These are phyloP conservation scores for Entomobrya proxima DNA, from an alignment of 2,888 invertebrate genomes.

Conservation along the genomic window DNA sequence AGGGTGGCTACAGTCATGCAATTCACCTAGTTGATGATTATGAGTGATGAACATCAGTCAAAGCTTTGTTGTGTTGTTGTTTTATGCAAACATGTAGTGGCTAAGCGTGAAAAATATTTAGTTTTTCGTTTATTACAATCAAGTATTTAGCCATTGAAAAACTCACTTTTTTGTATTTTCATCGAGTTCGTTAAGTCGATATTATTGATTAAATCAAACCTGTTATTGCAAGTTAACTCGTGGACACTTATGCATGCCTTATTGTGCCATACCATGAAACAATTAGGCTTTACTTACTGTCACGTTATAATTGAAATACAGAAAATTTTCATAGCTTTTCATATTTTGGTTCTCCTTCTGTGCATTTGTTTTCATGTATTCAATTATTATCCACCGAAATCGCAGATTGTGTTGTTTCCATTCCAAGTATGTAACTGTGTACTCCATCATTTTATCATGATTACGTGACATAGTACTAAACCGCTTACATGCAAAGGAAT, in stretches of 20 bases:
- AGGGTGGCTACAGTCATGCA: not conserved
- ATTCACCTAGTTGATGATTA: too few species aligned
- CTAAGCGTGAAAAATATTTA: not conserved
- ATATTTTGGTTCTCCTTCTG: not conserved
- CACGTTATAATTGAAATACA: too few species aligned
- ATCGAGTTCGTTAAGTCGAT: conserved; percentile 30
- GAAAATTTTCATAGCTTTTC: not conserved
- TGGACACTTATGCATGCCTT: conserved; percentile 20
- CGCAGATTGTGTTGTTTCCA: not conserved
- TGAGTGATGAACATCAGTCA: too few species aligned
- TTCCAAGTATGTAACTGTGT: not conserved
- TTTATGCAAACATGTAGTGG: too few species aligned
- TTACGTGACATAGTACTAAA: not conserved
- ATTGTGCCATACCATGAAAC: conserved; percentile 30
- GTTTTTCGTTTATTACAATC: too few species aligned
- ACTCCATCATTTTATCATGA: not conserved
- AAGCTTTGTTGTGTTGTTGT: too few species aligned
- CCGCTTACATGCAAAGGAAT: conserved; percentile 20
- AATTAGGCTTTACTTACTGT: too few species aligned
- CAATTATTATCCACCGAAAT: not conserved
- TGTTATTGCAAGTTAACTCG: conserved; percentile 24
- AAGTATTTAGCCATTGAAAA: not conserved
- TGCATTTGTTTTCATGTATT: not conserved
- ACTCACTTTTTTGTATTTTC: not conserved
- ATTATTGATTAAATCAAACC: conserved; percentile 37